Conservation (phyloP, 2,888 invertebrate genomes). For the Bombyx huttoni region DNA sequence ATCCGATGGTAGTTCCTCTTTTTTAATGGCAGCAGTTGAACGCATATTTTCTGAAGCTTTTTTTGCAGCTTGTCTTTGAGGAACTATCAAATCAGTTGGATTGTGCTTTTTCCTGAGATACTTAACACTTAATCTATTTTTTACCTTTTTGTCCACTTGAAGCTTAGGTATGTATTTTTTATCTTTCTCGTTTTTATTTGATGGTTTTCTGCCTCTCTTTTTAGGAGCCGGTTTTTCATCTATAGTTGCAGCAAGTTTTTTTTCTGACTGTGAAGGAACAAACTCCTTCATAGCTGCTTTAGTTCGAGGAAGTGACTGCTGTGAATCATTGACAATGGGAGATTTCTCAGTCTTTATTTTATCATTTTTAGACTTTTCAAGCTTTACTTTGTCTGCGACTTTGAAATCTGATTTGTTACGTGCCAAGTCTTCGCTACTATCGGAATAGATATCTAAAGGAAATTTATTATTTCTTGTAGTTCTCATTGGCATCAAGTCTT, state of each 20-base stretch:
- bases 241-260: constrained; percentile 27
- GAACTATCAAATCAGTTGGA: constrained; percentile 88
- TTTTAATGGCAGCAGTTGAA: constrained; percentile 70
- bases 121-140: constrained; percentile 64
- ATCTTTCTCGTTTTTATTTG: constrained; percentile 36
- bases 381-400: constrained; percentile 54
- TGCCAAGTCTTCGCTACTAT: constrained; percentile 77
- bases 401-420: constrained; percentile 48
- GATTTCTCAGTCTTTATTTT: constrained; percentile 74
- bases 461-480: constrained; percentile 71
- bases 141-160: constrained; percentile 57
- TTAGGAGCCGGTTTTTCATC: constrained; percentile 49
- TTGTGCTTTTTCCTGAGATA: constrained; percentile 65
- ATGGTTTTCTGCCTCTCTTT: constrained; percentile 58
- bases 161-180: constrained; percentile 36
- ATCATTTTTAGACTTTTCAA: constrained; percentile 59
- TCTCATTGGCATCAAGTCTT: constrained; percentile 80
- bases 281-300: constrained; percentile 91
- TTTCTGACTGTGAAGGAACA: constrained; percentile 62
- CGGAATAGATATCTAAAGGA: constrained; percentile 86
- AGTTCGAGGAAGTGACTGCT: constrained; percentile 79
- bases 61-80: constrained; percentile 91
- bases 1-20: constrained; percentile 43
- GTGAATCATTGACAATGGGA: constrained; percentile 77
- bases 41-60: constrained; percentile 92